A percentile compares a stretch with the other conserved stretches of the same genome.
Evolutionary conservation across 2,113 vertebrate species (phyloP).

Genomic region (Strix aluco): DNA sequence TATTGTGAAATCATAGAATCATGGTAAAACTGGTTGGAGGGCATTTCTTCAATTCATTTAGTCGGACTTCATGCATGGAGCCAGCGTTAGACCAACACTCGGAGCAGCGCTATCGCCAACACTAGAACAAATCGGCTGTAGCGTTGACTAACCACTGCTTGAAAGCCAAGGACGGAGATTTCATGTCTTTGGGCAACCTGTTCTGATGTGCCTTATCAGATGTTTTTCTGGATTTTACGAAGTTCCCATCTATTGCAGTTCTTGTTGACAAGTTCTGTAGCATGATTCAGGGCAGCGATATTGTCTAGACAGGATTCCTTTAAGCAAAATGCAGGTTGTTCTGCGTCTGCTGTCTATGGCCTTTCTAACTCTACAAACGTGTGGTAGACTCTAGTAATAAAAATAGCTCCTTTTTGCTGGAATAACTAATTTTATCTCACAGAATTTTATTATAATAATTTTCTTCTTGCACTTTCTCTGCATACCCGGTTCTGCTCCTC

Average conservation of each 20-base stretch:
- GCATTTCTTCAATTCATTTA: neutral
- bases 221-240: neutral
- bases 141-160: neutral
- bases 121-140: neutral
- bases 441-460: neutral
- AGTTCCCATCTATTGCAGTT: neutral
- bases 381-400: neutral
- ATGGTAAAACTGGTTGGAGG: neutral
- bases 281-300: neutral
- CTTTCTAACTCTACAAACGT: neutral
- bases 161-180: neutral
- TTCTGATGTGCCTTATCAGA: neutral
- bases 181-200: neutral
- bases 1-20: neutral
- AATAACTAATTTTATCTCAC: neutral
- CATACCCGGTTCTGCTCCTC: neutral
- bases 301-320: neutral
- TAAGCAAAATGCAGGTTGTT: neutral
- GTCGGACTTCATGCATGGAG: accelerated
- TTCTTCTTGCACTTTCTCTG: neutral
- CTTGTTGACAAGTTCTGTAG: accelerated
- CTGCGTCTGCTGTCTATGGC: neutral
- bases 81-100: neutral
- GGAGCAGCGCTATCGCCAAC: neutral
- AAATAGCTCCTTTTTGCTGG: neutral